Base-by-base conservation (phyloP, 1,140 invertebrate genomes). In the Tigriopus japonicus region DNA sequence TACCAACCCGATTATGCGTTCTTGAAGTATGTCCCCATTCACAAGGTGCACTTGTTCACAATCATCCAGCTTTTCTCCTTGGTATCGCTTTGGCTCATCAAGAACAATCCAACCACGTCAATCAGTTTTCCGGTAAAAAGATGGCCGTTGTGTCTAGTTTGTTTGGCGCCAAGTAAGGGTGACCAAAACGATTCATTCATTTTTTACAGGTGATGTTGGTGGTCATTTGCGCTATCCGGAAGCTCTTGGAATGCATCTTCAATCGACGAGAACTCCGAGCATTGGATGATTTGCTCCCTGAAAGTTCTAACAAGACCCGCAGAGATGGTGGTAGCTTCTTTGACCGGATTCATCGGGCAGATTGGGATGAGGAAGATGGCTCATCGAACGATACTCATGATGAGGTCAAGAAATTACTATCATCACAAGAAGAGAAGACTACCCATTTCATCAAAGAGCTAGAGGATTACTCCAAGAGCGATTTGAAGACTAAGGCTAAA, bases 1-100 rank as follows among this genome's bases (percentile, higher is more conserved):
- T 80, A 80, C 64, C 80, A 82, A 66, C 80, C 80, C 6, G 78
- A 81, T 66, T 74, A 75, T 63, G 73, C 74, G 58, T 81, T 77
- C 67, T 71, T 81, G 13, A 58, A 62, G 23, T 71, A 76, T 60
- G 80, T 81, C 19, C 74, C 73, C 2, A 73, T 76, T 14, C 65
- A 63, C 3, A 67, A 72, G 45, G 78, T 81, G 28, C 80, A 81
- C 66, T 49, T 79, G 17, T 81, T 79, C 66, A 81, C 80, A 2
- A 51, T 72, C 19, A 76, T 80, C 53, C 59, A 61, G 49, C 43
- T 61, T 6, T 24, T 21, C 9, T 14, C 42, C 35, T 69, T 81
- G 19, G 68, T 68, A 10, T 56, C 73, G 1, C 68, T 81, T 13
- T 81, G 80, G 78, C 66, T 72, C 17, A 72, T 81, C 59, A 81